Evolutionary conservation across 2,888 invertebrate species (phyloP).

Genomic region (Stratiomys singularior): DNA sequence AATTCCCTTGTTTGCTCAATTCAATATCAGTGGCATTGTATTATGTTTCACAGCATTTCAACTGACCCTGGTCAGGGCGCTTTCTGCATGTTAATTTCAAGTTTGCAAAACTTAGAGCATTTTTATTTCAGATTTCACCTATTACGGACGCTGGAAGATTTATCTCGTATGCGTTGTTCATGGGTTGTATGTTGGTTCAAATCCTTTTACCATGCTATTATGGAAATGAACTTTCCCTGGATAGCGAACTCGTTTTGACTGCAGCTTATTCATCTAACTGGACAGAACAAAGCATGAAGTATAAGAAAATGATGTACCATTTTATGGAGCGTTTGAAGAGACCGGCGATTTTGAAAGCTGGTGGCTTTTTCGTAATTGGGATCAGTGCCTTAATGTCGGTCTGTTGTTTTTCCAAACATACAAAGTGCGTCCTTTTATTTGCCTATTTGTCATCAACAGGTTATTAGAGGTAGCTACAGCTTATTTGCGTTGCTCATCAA

Average conservation of each 20-base stretch:
- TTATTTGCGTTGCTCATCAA: slow-evolving; percentile 60
- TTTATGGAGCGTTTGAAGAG: slow-evolving; percentile 59
- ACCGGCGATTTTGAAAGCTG: slow-evolving; percentile 57
- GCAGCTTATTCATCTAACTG: slow-evolving; percentile 59
- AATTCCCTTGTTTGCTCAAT: slow-evolving; percentile 30
- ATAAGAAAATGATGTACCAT: slow-evolving; percentile 56
- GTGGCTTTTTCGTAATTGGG: slow-evolving; percentile 59
- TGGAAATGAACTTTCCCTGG: slow-evolving; percentile 58
- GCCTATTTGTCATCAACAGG: slow-evolving; percentile 53
- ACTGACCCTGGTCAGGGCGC: slow-evolving; percentile 22
- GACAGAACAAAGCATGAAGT: slow-evolving; percentile 55
- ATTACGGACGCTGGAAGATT: slow-evolving; percentile 4
- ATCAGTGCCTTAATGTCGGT: slow-evolving; percentile 61
- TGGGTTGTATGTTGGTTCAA: slow-evolving; percentile 57
- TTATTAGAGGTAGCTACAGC: slow-evolving; percentile 61
- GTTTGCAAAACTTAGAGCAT: too few relatives aligned
- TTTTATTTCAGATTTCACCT: slow-evolving; percentile 33
- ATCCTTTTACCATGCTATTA: slow-evolving; percentile 61
- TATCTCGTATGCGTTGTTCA: slow-evolving; percentile 20
- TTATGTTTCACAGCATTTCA: slow-evolving; percentile 40
- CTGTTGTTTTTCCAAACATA: neutral
- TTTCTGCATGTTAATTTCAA: neutral
- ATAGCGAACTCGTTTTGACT: slow-evolving; percentile 56
- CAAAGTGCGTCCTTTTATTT: neutral
- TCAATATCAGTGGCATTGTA: slow-evolving; percentile 32